Evolutionary conservation across 2,113 vertebrate genomes (phyloP), one percentile per base, ranked within the genome.

Genomic region (Falcunculus frontatus): DNA sequence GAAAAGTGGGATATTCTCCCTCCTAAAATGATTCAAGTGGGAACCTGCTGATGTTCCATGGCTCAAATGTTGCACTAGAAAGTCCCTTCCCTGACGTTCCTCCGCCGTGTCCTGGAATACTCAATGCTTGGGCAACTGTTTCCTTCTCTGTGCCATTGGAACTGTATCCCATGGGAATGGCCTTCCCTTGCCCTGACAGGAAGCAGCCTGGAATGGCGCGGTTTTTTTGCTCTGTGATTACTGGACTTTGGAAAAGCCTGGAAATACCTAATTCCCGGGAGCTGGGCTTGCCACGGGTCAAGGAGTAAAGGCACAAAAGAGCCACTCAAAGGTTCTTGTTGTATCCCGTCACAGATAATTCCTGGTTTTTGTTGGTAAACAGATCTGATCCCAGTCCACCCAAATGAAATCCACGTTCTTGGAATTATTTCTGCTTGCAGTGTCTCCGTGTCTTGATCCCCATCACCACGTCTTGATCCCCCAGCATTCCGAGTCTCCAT

Each of bases 41-140:
- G 41, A 86, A 70, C 87, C 78, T 73, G 84, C 33, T 53, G 82
- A 8, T 74, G 53, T 69, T 77, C 37, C 10, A 8, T 2, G 47
- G 88, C 73, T 91, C 30, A 5, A 10, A 14, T 74, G 59, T 95
- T 97, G 97, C 97, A 97, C 95, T 97, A 91, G 46, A 63, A 92
- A 91, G 75, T 81, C 82, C 26, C 44, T 75, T 50, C 83, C 74
- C 65, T 30, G 65, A 50, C 0, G 1, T 37, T 37, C 41, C 57
- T 89, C 56, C 4, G 6, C 57, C 6, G 4, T 22, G 26, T 85
- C 75, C 91, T 23, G 83, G 72, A 41, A 42, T 19, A 33, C 3
- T 10, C 50, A 5, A 3, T 39, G 41, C 6, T 17, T 20, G 50
- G 17, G 11, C 59, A 59, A 16, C 55, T n/a, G 16, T 49, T 84